Conservation (phyloP, 2,888 invertebrate species). For the Yponomeuta sedellus region DNA sequence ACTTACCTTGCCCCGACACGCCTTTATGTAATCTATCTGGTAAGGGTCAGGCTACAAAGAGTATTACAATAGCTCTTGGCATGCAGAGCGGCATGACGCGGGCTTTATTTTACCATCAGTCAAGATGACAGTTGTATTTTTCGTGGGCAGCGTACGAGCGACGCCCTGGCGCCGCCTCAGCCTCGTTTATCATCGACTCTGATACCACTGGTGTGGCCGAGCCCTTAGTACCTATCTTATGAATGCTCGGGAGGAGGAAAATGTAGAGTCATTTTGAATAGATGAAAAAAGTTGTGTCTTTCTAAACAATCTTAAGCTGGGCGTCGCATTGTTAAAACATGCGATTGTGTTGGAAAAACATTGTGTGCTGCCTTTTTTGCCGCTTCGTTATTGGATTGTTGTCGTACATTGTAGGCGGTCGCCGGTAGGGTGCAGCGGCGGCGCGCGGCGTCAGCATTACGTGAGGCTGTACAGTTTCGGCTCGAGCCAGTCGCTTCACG, state of each 20-base stretch:
- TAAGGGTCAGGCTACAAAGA: slow-evolving; percentile 55
- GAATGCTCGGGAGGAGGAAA: background rate
- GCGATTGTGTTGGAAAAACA: slow-evolving; percentile 12
- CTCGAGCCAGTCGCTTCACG: slow-evolving; percentile 58
- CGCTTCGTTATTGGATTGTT: slow-evolving; percentile 8
- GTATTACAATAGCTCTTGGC: slow-evolving; percentile 60
- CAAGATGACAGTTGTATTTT: slow-evolving; percentile 75
- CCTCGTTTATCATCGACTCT: slow-evolving; percentile 68
- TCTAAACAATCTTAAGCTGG: background rate
- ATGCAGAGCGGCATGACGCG: slow-evolving; percentile 66
- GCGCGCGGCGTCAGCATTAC: slow-evolving; percentile 56
- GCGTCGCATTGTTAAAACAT: no score
- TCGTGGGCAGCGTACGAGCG: slow-evolving; percentile 58
- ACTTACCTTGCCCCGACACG: slow-evolving; percentile 33
- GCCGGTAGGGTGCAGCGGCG: slow-evolving; percentile 25
- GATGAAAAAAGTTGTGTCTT: slow-evolving; percentile 1
- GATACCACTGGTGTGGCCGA: slow-evolving; percentile 39
- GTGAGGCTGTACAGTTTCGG: slow-evolving; percentile 40
- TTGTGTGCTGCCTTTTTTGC: background rate
- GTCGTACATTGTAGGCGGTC: slow-evolving; percentile 13
- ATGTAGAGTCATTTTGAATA: background rate
- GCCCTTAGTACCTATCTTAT: slow-evolving; percentile 50
- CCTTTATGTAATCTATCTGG: slow-evolving; percentile 52
- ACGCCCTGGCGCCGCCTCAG: slow-evolving; percentile 57
- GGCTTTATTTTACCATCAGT: slow-evolving; percentile 70